These are phyloP conservation scores for Sepioteuthis lessoniana DNA, from an alignment of 2,888 invertebrate genomes.

Conservation along the genomic window DNA sequence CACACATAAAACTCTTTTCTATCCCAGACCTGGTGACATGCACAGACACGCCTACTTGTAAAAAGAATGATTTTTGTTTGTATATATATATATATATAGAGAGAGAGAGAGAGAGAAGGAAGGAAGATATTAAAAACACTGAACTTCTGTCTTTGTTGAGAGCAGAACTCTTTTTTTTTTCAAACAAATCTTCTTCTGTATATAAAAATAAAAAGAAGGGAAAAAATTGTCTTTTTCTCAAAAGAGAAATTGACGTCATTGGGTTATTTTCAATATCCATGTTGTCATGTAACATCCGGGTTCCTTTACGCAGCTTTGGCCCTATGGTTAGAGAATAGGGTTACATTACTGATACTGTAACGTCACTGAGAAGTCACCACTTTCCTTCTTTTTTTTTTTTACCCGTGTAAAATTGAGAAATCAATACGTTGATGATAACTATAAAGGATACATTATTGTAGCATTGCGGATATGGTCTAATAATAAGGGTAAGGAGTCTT, in stretches of 20 bases:
- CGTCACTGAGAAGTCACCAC: no score
- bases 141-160: slow-evolving; percentile 16
- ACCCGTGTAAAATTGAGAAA: no score
- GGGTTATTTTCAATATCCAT: not conserved
- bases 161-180: not conserved
- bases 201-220: not conserved
- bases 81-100: not conserved
- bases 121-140: not conserved
- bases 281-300: not conserved
- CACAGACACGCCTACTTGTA: not conserved
- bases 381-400: no score
- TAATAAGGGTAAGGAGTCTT: no score
- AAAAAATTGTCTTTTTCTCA: not conserved
- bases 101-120: not conserved
- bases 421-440: no score
- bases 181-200: not conserved
- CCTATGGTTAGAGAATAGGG: not conserved
- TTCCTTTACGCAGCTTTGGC: not conserved
- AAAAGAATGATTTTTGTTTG: not conserved
- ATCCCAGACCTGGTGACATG: not conserved
- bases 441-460: no score
- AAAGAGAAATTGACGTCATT: not conserved
- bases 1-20: not conserved
- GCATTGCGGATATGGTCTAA: no score
- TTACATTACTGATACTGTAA: not conserved